Percentiles rank a stretch among this genome's conserved stretches.
These are phyloP conservation scores for Pandemis cinnamomeana DNA, from an alignment of 2,888 invertebrate species.

Conservation along the genomic window DNA sequence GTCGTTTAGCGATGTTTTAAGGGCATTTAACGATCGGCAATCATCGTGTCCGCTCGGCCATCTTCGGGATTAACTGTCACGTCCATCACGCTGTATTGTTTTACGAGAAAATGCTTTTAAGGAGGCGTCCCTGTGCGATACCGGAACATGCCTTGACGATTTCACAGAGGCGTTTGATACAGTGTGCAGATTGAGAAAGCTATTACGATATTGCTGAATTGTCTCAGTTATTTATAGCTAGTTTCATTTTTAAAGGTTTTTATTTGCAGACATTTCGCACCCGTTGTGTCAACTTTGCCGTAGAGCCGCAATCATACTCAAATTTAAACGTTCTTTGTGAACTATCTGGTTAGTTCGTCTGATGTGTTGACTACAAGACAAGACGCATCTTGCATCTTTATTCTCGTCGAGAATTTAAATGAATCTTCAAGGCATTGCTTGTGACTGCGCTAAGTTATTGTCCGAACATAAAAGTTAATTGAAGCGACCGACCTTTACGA, in stretches of 20 bases:
- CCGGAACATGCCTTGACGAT: background rate
- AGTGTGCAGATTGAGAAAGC: too few species aligned
- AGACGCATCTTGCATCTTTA: background rate
- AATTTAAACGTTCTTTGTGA: too few species aligned
- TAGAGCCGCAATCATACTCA: too few species aligned
- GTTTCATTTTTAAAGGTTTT: background rate
- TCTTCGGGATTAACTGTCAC: slow-evolving; percentile 19
- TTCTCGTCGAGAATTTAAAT: background rate
- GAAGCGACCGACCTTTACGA: slow-evolving; percentile 2
- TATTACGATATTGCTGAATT: too few species aligned
- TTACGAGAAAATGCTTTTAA: background rate
- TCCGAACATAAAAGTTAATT: slow-evolving; percentile 6
- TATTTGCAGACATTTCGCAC: background rate
- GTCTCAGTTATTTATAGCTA: background rate
- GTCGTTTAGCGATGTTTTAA: slow-evolving; percentile 16
- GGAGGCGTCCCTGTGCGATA: background rate
- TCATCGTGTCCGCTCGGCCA: slow-evolving; percentile 20
- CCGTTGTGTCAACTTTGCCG: background rate
- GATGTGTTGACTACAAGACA: background rate
- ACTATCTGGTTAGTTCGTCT: too few species aligned
- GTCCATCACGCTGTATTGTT: slow-evolving; percentile 12
- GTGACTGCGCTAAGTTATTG: slow-evolving; percentile 2
- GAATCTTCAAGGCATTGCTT: background rate
- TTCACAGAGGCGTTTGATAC: background rate
- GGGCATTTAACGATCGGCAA: slow-evolving; percentile 21